Evolutionary conservation across 2,113 vertebrate genomes (phyloP).

Genomic region (Aegotheles bennettii): DNA sequence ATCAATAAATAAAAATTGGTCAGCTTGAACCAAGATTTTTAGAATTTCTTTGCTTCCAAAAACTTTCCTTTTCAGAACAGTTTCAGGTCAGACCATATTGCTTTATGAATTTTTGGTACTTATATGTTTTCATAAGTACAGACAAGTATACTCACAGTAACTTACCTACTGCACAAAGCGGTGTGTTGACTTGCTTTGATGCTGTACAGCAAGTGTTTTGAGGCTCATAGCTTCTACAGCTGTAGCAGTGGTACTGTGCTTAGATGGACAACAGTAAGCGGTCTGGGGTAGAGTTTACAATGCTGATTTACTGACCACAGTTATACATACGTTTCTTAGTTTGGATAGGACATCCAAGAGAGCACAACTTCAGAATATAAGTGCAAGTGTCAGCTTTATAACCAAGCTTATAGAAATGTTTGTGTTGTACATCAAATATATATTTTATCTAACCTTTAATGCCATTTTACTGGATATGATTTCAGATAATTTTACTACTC

Average conservation of each 20-base stretch:
- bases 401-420: background rate
- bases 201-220: background rate
- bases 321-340: background rate
- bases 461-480: conserved; percentile 2
- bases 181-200: background rate
- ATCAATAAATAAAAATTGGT: background rate
- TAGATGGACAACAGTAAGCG: background rate
- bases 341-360: background rate
- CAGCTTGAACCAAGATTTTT: background rate
- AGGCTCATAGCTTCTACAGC: background rate
- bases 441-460: conserved; percentile 44
- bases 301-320: background rate
- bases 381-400: background rate
- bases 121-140: background rate
- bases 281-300: background rate
- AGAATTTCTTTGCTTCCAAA: background rate
- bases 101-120: background rate
- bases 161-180: background rate
- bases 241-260: background rate
- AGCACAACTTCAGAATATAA: background rate
- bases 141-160: background rate
- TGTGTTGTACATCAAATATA: background rate
- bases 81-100: background rate
- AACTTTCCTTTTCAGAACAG: background rate
- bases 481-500: background rate